phyloP scores from a whole-genome alignment of 1,140 invertebrate genomes.

The Daktulosphaira vitifoliae region DNA sequence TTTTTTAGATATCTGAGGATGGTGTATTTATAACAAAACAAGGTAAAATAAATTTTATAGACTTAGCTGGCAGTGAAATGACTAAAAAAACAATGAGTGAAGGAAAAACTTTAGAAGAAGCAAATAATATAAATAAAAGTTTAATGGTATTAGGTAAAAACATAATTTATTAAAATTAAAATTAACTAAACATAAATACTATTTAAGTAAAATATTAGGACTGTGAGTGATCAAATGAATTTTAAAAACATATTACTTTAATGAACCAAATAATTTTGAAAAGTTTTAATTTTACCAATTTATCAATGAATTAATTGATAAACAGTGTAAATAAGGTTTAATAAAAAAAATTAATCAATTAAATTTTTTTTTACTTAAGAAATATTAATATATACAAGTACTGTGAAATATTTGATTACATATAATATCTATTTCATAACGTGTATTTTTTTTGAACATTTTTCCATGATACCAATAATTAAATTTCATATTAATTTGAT shows the following conservation, averaged over 20 bases:
- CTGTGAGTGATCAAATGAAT: neutral
- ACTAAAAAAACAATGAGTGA: constrained; percentile 87
- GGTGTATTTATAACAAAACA: constrained; percentile 75
- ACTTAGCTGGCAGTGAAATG: constrained; percentile 89
- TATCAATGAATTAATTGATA: too few relatives aligned
- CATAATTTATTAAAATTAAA: neutral
- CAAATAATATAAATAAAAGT: constrained; percentile 94
- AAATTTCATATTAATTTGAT: too few relatives aligned
- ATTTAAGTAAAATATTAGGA: neutral
- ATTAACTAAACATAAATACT: neutral
- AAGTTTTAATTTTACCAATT: too few relatives aligned
- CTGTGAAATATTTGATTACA: too few relatives aligned
- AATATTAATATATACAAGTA: too few relatives aligned
- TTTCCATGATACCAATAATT: too few relatives aligned
- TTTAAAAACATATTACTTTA: neutral
- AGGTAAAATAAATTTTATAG: constrained; percentile 91
- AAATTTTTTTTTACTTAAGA: too few relatives aligned
- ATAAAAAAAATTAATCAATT: too few relatives aligned
- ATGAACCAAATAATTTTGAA: too few relatives aligned
- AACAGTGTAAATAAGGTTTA: too few relatives aligned
- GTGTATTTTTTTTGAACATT: too few relatives aligned
- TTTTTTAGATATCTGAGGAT: constrained; percentile 51
- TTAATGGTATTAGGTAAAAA: constrained; percentile 78
- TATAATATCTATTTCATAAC: too few relatives aligned
- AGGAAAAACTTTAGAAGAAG: constrained; percentile 82